A percentile compares a stretch with the other conserved stretches of the same genome.
Evolutionary conservation across 2,797 vertebrate genomes (phyloP).

Genomic region (Rhinatrema bivittatum): DNA sequence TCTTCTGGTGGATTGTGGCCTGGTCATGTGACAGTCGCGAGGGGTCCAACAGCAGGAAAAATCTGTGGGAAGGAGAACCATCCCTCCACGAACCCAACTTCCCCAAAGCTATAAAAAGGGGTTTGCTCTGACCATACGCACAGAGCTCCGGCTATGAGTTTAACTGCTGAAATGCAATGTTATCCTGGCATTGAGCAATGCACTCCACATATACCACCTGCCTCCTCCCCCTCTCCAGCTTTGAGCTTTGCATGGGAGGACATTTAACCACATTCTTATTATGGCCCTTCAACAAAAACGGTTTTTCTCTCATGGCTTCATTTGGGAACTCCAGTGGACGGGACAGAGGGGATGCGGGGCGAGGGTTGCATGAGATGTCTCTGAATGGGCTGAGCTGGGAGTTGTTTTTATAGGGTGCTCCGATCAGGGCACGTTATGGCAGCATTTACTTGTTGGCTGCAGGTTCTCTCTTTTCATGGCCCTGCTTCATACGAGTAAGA

Average conservation of each 20-base stretch:
- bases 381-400: too few species aligned
- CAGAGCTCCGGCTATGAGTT: slow-evolving; percentile 22
- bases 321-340: too few species aligned
- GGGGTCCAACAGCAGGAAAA: slow-evolving; percentile 69
- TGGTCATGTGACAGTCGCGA: slow-evolving; percentile 20
- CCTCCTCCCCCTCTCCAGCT: not conserved
- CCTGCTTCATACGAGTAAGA: too few species aligned
- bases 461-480: too few species aligned
- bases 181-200: slow-evolving; percentile 47
- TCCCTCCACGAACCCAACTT: slow-evolving; percentile 67
- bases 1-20: slow-evolving; percentile 34
- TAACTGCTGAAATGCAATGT: slow-evolving; percentile 41
- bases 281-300: slow-evolving; percentile 2
- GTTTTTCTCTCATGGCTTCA: not conserved
- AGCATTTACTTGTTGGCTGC: too few species aligned
- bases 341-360: too few species aligned
- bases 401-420: too few species aligned
- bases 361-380: too few species aligned
- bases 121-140: too few species aligned
- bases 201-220: not conserved
- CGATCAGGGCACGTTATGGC: too few species aligned
- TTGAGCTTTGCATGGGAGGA: slow-evolving; percentile 15
- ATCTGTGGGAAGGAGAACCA: slow-evolving; percentile 68
- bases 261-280: slow-evolving; percentile 1
- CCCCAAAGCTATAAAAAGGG: slow-evolving; percentile 76